Base-by-base conservation (phyloP, 2,113 vertebrate genomes). In the Triplophysa dalaica region DNA sequence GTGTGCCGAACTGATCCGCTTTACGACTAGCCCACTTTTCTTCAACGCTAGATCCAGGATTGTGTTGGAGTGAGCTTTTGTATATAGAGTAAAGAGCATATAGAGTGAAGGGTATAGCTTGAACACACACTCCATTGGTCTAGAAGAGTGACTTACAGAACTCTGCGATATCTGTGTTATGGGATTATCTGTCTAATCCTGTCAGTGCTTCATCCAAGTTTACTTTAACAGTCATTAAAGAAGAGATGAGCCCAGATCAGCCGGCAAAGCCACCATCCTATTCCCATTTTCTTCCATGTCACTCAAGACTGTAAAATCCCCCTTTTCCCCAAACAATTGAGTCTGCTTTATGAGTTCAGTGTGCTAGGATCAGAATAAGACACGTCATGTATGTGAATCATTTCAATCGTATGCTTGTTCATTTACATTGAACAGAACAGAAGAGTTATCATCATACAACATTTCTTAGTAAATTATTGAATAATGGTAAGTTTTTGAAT, bases 171-270 rank as follows among this genome's bases (percentile, higher is more conserved):
- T 70, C 70, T 74, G 81, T 86, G 68, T 85, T 74, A 83, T 63
- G 79, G 83, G 87, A 89, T 87, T 85, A 88, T 84, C 84, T 74
- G 21, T 48, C 75, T 87, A 58, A 84, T 86, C 80, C 85, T 81
- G 78, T 63, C 65, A 77, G 76, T 81, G 76, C 54, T 54, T 70
- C 54, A 70, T 75, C 74, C 58, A 75, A 60, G 70, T 75, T 74
- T 83, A 75, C 70, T 24, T 69, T 58, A 41, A 62, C 7, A 52
- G 65, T 62, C 33, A 22, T 81, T 82, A 75, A 64, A 67, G 58
- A 78, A 60, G 70, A 83, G 79, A 82, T 83, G 66, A 85, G 87
- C 84, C 77, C 16, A 68, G 79, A 86, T 85, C 79, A 85, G 73
- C 45, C 78, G 61, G 10, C 58, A 69, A 75, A 79, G 66, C 14